phyloP scores from a whole-genome alignment of 2,888 invertebrate genomes.

The Agrenia bidenticulata region DNA sequence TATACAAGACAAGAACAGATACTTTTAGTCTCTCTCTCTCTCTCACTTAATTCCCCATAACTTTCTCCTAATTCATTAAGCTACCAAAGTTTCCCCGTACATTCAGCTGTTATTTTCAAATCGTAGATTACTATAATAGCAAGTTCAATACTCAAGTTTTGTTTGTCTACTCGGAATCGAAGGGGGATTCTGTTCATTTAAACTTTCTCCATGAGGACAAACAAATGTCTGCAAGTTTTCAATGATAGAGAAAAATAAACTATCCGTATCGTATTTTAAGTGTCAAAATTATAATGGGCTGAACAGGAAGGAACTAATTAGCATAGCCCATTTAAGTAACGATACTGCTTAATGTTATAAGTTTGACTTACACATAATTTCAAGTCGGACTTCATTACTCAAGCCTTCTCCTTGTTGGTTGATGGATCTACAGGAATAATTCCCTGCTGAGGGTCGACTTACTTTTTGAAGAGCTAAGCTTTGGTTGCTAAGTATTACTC shows the following conservation, averaged over 20 bases:
- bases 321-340: no score
- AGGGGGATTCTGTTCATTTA: no score
- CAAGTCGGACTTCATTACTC: slow-evolving; percentile 79
- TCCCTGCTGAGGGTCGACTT: slow-evolving; percentile 79
- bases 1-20: slow-evolving; percentile 25
- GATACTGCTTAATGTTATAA: no score
- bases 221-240: no score
- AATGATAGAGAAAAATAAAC: no score
- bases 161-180: no score
- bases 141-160: no score
- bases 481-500: slow-evolving; percentile 88
- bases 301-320: no score
- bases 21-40: slow-evolving; percentile 9
- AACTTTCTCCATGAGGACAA: no score
- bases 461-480: slow-evolving; percentile 88
- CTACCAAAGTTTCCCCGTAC: slow-evolving; percentile 5
- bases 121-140: no score
- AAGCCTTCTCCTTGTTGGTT: slow-evolving; percentile 85
- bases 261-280: no score
- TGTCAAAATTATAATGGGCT: no score
- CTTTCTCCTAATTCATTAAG: slow-evolving; percentile 21
- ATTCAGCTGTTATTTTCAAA: neutral
- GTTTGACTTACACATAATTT: slow-evolving; percentile 79
- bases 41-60: slow-evolving; percentile 17
- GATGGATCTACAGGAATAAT: slow-evolving; percentile 83